phyloP scores from a whole-genome alignment of 2,888 invertebrate species.

The Platypus cylindrus region DNA sequence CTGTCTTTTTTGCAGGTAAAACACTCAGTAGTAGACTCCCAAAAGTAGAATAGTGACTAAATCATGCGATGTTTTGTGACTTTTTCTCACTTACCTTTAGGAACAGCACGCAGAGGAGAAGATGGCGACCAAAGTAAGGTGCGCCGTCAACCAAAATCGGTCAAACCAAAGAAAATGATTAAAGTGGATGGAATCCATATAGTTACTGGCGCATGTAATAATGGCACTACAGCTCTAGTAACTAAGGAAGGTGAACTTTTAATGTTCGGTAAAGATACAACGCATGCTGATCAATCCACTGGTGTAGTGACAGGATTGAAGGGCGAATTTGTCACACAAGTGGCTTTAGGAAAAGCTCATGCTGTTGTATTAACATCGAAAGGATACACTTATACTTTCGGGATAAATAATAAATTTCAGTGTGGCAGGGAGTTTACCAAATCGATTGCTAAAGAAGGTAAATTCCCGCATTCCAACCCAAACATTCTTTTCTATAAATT shows the following conservation, averaged over 20 bases:
- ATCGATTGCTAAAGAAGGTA: constrained; percentile 45
- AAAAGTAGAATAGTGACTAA: neutral
- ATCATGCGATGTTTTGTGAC: neutral
- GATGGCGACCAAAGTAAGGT: constrained; percentile 74
- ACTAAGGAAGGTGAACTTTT: constrained; percentile 80
- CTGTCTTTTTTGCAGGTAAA: constrained; percentile 61
- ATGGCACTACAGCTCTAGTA: constrained; percentile 86
- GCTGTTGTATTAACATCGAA: constrained; percentile 78
- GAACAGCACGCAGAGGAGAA: constrained; percentile 83
- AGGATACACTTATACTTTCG: constrained; percentile 89
- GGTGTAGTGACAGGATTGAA: constrained; percentile 36
- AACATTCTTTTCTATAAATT: neutral
- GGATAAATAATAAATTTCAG: constrained; percentile 95
- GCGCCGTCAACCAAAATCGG: constrained; percentile 76
- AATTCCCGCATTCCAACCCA: constrained; percentile 14
- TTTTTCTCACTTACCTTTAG: no score
- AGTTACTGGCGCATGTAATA: constrained; percentile 80
- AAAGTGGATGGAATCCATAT: constrained; percentile 79
- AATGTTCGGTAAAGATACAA: constrained; percentile 90
- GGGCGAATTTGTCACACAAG: constrained; percentile 41
- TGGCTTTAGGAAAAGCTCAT: constrained; percentile 91
- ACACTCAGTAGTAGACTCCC: neutral
- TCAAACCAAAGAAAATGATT: constrained; percentile 84
- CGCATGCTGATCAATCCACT: constrained; percentile 61
- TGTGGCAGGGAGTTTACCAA: constrained; percentile 75